These are phyloP conservation scores for Chelonia mydas DNA, from an alignment of 2,797 vertebrate species.

Conservation along the genomic window DNA sequence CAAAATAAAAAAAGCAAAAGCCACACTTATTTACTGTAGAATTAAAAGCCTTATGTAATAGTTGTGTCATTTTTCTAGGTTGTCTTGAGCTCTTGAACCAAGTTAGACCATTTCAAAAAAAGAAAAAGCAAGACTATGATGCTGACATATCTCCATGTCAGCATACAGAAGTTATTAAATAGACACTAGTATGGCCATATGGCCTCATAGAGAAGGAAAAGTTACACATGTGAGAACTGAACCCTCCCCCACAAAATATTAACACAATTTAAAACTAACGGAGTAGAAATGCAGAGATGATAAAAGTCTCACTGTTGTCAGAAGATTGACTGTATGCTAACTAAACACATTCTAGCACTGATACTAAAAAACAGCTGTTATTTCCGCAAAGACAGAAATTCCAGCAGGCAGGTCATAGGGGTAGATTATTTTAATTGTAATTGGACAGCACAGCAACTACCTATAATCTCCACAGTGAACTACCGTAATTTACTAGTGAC, in stretches of 20 bases:
- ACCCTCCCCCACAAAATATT: neutral
- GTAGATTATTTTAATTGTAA: neutral
- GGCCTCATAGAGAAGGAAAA: neutral
- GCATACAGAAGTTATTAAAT: neutral
- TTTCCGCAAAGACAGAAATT: conserved; percentile 18
- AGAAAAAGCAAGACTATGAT: neutral
- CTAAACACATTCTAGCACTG: neutral
- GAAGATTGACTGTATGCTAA: rapidly evolving
- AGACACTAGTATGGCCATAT: neutral
- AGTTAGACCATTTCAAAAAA: neutral
- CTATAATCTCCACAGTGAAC: neutral
- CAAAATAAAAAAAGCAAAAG: neutral
- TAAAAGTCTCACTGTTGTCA: neutral
- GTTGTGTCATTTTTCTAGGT: neutral
- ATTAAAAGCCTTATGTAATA: neutral
- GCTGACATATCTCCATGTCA: neutral
- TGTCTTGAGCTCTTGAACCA: neutral
- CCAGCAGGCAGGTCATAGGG: neutral
- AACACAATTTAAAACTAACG: neutral
- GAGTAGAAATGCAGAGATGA: neutral
- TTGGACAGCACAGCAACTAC: neutral
- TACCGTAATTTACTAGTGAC: neutral
- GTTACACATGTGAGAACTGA: neutral
- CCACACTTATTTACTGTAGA: neutral
- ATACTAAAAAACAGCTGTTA: neutral